Evolutionary conservation across 2,888 invertebrate species (phyloP).

Genomic region (Bruchidius siliquastri): DNA sequence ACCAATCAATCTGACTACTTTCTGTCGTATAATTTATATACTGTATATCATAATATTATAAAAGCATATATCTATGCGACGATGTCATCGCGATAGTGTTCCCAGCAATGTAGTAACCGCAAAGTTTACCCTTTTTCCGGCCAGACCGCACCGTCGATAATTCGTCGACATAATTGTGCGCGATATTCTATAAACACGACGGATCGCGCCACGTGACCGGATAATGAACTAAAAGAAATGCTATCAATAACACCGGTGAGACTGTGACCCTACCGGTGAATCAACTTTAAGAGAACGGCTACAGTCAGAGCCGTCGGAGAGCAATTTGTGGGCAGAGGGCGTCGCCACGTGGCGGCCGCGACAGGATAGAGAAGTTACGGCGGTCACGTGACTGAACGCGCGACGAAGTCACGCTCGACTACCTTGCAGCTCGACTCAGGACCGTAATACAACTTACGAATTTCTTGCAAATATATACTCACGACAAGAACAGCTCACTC

Average conservation of each 20-base stretch:
- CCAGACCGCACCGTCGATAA: constrained; percentile 39
- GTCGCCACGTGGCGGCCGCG: constrained; percentile 45
- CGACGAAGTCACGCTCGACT: constrained; percentile 37
- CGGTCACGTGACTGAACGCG: constrained; percentile 43
- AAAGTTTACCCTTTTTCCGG: neutral
- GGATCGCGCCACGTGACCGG: constrained; percentile 38
- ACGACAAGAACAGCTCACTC: too few relatives aligned
- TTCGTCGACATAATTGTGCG: constrained; percentile 42
- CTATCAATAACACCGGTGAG: constrained; percentile 47
- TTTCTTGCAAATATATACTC: too few relatives aligned
- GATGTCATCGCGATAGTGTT: neutral
- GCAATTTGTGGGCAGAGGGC: constrained; percentile 49
- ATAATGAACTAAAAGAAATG: constrained; percentile 48
- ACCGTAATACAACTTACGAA: neutral
- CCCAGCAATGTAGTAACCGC: neutral
- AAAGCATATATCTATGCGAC: neutral
- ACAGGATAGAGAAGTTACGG: constrained; percentile 46
- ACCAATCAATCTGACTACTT: too few relatives aligned
- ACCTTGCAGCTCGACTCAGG: constrained; percentile 29
- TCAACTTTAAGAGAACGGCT: constrained; percentile 9
- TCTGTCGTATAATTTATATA: too few relatives aligned
- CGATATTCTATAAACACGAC: constrained; percentile 45
- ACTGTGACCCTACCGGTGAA: constrained; percentile 27
- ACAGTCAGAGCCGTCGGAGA: constrained; percentile 36
- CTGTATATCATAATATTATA: too few relatives aligned